Percentiles rank a stretch among this genome's conserved stretches.
Evolutionary conservation across 2,797 vertebrate genomes (phyloP).

Genomic region (Synaphobranchus kaupii): DNA sequence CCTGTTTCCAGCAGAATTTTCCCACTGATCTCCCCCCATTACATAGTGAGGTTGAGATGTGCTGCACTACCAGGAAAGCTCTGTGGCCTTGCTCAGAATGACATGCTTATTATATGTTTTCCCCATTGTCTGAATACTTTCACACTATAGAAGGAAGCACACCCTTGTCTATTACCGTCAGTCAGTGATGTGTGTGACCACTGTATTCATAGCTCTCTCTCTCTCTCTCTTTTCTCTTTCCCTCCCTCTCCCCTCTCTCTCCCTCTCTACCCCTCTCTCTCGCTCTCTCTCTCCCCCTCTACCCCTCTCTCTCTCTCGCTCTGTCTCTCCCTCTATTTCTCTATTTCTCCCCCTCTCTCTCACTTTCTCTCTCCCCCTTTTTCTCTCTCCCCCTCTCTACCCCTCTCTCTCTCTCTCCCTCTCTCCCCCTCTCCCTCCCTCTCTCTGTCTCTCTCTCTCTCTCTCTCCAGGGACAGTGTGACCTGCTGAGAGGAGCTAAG

Average conservation of each 20-base stretch:
- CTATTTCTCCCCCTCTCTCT: constrained; percentile 41
- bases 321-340: constrained; percentile 42
- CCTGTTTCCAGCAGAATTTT: background rate
- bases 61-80: no score
- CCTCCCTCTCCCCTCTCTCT: constrained; percentile 40
- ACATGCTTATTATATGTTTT: no score
- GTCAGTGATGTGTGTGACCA: background rate
- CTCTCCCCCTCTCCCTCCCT: constrained; percentile 20
- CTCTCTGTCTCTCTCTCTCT: constrained; percentile 41
- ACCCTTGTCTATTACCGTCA: no score
- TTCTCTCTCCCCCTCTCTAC: background rate
- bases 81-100: background rate
- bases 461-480: constrained; percentile 85
- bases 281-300: constrained; percentile 41
- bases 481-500: constrained; percentile 89
- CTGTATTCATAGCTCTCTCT: background rate
- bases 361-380: background rate
- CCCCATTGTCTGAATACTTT: no score
- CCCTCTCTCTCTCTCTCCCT: background rate
- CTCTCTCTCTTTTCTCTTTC: constrained; percentile 31
- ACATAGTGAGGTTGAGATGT: background rate
- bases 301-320: constrained; percentile 40
- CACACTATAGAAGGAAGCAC: no score
- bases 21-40: background rate
- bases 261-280: constrained; percentile 46